Evolutionary conservation across 2,113 vertebrate genomes (phyloP), one percentile per base, ranked within the genome.

Genomic region (Cromileptes altivelis): DNA sequence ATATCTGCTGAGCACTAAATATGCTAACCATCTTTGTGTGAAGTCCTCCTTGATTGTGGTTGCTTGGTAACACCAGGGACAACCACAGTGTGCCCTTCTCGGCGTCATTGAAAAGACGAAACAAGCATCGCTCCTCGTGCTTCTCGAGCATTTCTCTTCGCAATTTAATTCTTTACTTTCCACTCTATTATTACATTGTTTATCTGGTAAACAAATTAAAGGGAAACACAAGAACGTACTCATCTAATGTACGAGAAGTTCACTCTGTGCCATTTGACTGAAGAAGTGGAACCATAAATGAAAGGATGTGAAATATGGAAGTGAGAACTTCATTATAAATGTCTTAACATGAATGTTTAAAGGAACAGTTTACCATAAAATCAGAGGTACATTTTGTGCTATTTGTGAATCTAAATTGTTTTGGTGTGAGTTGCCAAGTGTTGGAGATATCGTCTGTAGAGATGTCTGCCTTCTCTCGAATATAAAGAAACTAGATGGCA

Each of bases 31-130:
- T 76, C 77, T 75, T 69, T 65, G 80, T 68, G 70, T 64, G 55
- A 82, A 58, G 74, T 75, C 57, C 65, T 49, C 47, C 61, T 77
- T 77, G 72, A 82, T 57, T 55, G 64, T 23, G 74, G 88, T 92
- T 89, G 87, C 91, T 57, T 82, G 69, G 87, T 60, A 89, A 90
- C 88, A 86, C 62, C 81, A 55, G 64, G 57, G 50, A 80, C 61
- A 14, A 69, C 72, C 23, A 74, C 73, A 62, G 50, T 1, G n/a
- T 61, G 61, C 50, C 70, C 62, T 78, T 81, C 82, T 21, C 49
- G 9, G 8, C 17, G 63, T 47, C 42, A 47, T 8, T 42, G 12
- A 64, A 45, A 25, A 47, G n/a, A 67, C 25, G 42, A 25, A 27
- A 23, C 17, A 18, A 52, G 76, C 33, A 10, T 18, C 6, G 4